Evolutionary conservation across 2,797 vertebrate species (phyloP).

Genomic region (Netta rufina): DNA sequence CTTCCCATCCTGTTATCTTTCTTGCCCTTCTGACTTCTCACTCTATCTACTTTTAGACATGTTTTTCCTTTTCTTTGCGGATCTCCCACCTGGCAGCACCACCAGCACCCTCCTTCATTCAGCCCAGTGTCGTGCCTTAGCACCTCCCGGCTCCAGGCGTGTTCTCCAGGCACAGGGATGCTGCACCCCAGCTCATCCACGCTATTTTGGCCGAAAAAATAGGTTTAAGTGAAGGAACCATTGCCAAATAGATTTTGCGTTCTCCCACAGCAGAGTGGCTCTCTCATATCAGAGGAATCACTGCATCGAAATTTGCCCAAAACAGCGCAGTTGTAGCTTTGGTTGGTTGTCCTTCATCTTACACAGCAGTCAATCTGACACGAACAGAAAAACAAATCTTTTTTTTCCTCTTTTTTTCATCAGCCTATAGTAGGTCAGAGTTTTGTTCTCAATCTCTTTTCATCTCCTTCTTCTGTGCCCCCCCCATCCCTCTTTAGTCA

Average conservation of each 20-base stretch:
- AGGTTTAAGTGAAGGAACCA: background rate
- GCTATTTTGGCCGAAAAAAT: background rate
- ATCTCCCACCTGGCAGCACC: background rate
- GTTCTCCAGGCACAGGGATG: background rate
- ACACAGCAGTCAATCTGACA: background rate
- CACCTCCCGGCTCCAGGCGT: accelerated
- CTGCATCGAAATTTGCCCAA: background rate
- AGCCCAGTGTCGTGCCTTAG: background rate
- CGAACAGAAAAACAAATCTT: background rate
- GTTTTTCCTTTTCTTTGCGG: background rate
- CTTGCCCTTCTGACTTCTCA: background rate
- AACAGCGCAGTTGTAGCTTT: background rate
- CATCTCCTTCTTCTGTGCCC: background rate
- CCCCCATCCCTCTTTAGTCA: background rate
- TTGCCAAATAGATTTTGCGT: background rate
- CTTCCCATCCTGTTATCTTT: background rate
- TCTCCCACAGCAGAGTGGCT: background rate
- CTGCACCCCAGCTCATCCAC: accelerated
- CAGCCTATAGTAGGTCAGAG: background rate
- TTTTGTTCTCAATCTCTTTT: background rate
- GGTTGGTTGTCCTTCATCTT: background rate
- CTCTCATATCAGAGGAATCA: background rate
- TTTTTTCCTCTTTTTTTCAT: background rate
- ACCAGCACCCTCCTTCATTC: background rate
- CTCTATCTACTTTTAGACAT: background rate